Conservation (phyloP, 2,888 invertebrate species). For the Phengaris arion region DNA sequence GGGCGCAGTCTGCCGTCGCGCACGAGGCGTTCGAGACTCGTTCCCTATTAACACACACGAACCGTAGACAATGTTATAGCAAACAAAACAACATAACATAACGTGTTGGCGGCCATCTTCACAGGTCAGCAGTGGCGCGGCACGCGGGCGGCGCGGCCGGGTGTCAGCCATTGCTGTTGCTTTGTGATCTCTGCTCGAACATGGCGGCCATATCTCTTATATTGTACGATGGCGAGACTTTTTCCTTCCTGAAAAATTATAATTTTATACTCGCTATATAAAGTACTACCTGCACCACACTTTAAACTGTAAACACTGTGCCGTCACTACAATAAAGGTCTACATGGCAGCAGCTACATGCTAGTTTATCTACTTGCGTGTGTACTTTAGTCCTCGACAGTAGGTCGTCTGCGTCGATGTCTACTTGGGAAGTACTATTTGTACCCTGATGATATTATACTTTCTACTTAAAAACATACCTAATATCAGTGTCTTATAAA, state of each 20-base stretch:
- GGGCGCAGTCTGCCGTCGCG: background rate
- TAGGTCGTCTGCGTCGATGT: too few relatives aligned
- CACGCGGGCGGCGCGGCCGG: slow-evolving; percentile 39
- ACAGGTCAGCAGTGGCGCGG: background rate
- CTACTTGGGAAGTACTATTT: background rate
- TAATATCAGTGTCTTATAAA: background rate
- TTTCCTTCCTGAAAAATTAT: slow-evolving; percentile 80
- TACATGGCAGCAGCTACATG: background rate
- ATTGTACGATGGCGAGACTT: slow-evolving; percentile 84
- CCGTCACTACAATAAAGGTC: background rate
- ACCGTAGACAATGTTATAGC: background rate
- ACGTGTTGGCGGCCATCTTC: background rate
- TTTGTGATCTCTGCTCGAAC: slow-evolving; percentile 85
- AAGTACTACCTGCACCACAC: background rate
- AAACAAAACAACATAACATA: background rate
- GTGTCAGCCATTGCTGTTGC: slow-evolving; percentile 53
- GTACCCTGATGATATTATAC: background rate
- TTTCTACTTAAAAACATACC: background rate
- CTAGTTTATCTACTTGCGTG: background rate
- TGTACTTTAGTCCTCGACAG: background rate
- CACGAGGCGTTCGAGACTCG: background rate
- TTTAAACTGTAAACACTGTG: background rate
- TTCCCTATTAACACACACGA: background rate
- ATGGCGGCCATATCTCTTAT: slow-evolving; percentile 91
- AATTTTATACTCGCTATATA: background rate